Percentiles rank a stretch among this genome's conserved stretches.
phyloP scores from a whole-genome alignment of 2,113 vertebrate genomes.

The Coptodon bakossiorum region DNA sequence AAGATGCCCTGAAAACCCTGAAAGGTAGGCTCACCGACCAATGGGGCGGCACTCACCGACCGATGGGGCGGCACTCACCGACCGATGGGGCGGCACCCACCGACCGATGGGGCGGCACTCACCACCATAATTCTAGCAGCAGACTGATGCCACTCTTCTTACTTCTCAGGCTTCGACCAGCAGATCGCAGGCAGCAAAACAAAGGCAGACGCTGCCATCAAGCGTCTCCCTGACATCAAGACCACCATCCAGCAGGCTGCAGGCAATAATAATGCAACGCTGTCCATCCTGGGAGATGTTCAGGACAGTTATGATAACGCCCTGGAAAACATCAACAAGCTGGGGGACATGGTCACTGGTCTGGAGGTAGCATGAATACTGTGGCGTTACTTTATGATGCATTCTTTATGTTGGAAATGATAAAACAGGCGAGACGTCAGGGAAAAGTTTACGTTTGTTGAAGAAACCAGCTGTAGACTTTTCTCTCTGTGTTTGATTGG shows the following conservation, averaged over 20 bases:
- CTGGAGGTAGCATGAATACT: slow-evolving; percentile 74
- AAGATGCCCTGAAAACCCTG: slow-evolving; percentile 77
- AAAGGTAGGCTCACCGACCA: slow-evolving; percentile 62
- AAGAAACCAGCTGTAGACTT: background rate
- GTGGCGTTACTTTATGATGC: background rate
- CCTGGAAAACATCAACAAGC: slow-evolving; percentile 7
- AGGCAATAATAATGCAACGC: slow-evolving; percentile 60
- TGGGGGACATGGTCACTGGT: slow-evolving; percentile 44
- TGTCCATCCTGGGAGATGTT: slow-evolving; percentile 53
- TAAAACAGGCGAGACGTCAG: background rate
- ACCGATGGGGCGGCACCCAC: fast-evolving
- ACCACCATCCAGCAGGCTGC: slow-evolving; percentile 70
- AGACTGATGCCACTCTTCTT: background rate
- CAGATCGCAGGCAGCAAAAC: slow-evolving; percentile 71
- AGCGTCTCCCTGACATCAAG: slow-evolving; percentile 74
- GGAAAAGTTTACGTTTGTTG: background rate
- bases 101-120: fast-evolving
- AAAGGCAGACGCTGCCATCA: slow-evolving; percentile 76
- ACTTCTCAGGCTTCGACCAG: slow-evolving; percentile 78
- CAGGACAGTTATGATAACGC: slow-evolving; percentile 43
- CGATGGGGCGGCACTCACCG: no score
- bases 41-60: fast-evolving
- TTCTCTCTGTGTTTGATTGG: background rate
- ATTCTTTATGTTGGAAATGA: background rate
- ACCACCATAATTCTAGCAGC: background rate